Evolutionary conservation across 2,797 vertebrate genomes (phyloP), one percentile per base, ranked within the genome.

Genomic region (Lateolabrax maculatus): DNA sequence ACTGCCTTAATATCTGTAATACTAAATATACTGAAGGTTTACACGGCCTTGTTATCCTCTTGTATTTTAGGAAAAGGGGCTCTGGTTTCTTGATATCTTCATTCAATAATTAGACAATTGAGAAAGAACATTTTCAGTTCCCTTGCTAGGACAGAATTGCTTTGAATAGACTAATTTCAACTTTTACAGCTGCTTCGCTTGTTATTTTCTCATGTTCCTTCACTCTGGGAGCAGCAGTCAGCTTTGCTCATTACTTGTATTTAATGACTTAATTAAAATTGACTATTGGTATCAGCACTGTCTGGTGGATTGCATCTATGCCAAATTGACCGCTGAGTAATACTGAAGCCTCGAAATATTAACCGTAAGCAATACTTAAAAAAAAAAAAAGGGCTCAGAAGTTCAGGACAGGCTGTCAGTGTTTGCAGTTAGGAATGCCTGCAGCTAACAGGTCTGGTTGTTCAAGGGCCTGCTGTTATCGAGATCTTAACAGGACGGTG

Each of bases 391-490:
- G n/a, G n/a, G n/a, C n/a, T n/a, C n/a, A n/a, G n/a, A 3, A 23
- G 39, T 36, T 58, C n/a, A 71, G 39, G 36, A 3, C 69, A 12
- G 60, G 48, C 73, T 74, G 79, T 90, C 72, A 27, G 76, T 61
- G 67, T 72, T 67, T 43, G 18, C 51, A 44, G 72, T 34, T 27
- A 16, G 44, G 63, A 61, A 21, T 37, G 44, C 9, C 62, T 69
- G 58, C 49, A 21, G 72, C 41, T 57, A 6, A 31, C 21, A 43
- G 62, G 71, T 69, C 65, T 69, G 77, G 64, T 73, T 57, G 39
- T 39, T 64, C 11, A 6, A 27, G 2, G 6, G 21, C 23, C 27
- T 9, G 71, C 70, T 63, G 51, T 62, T 68, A 62, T 73, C 37
- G n/a, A 16, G 41, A 56, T 23, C 23, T 53, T 23, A n/a, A 55